Percentiles rank a stretch among this genome's conserved stretches.
These are phyloP conservation scores for Drosophila mercatorum DNA, from an alignment of 2,888 invertebrate genomes.

Conservation along the genomic window DNA sequence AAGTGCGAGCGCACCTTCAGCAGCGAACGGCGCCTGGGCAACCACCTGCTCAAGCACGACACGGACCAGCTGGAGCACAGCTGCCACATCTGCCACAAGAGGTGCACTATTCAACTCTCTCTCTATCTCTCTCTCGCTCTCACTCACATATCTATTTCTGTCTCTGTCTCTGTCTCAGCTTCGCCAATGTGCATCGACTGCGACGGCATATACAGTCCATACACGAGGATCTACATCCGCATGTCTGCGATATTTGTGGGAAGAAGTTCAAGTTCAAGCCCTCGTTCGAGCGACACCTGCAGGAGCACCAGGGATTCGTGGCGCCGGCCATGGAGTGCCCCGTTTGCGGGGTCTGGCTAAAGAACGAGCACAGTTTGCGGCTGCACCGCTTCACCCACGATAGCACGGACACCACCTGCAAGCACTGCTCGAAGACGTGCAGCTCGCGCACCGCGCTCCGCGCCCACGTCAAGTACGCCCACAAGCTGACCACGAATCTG, in stretches of 20 bases:
- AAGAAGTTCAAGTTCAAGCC: conserved; percentile 81
- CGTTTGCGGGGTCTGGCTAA: conserved; percentile 76
- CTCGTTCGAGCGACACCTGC: conserved; percentile 75
- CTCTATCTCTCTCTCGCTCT: background rate
- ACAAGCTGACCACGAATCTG: conserved; percentile 70
- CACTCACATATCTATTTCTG: background rate
- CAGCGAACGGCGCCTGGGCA: conserved; percentile 62
- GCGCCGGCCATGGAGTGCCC: conserved; percentile 77
- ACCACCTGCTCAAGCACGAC: conserved; percentile 66
- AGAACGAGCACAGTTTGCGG: conserved; percentile 76
- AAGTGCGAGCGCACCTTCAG: conserved; percentile 72
- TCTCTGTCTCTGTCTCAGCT: conserved; percentile 49
- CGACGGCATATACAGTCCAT: conserved; percentile 76
- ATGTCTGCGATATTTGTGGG: conserved; percentile 81
- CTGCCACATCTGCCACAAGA: conserved; percentile 66
- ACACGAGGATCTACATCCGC: conserved; percentile 75
- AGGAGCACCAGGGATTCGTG: conserved; percentile 79
- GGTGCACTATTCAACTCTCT: conserved; percentile 29
- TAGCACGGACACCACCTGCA: conserved; percentile 63
- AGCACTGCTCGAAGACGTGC: conserved; percentile 72
- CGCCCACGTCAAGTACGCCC: conserved; percentile 77
- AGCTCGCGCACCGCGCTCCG: conserved; percentile 75
- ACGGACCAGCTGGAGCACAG: conserved; percentile 69
- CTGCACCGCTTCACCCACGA: conserved; percentile 71
- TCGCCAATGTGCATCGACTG: conserved; percentile 71